These are phyloP conservation scores for Bubo bubo DNA, from an alignment of 2,113 vertebrate genomes.

Conservation along the genomic window DNA sequence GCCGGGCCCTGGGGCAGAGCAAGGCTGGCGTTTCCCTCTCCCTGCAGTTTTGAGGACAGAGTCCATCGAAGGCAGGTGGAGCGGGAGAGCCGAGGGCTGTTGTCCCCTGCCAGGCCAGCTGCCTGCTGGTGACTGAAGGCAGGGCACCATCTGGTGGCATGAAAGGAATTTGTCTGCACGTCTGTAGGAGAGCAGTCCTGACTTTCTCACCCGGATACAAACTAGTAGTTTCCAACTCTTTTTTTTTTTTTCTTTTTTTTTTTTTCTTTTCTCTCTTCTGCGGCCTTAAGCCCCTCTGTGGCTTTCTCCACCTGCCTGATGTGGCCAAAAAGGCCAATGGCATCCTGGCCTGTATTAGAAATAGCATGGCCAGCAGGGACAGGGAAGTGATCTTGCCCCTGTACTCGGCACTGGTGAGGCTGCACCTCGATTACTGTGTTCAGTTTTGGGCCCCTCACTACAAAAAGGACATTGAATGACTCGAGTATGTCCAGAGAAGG, in stretches of 20 bases:
- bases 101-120: neutral
- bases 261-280: fast-evolving
- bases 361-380: no score
- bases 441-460: no score
- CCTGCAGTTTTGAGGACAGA: neutral
- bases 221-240: neutral
- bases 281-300: neutral
- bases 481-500: no score
- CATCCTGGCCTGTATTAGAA: no score
- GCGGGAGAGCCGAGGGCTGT: fast-evolving
- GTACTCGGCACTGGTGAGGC: no score
- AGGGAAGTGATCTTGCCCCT: no score
- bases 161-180: neutral
- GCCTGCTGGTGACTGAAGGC: neutral
- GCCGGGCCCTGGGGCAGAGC: neutral
- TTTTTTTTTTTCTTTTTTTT: fast-evolving
- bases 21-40: neutral
- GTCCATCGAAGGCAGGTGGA: neutral
- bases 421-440: no score
- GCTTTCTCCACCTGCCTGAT: neutral
- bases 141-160: slow-evolving; percentile 47
- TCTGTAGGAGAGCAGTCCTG: neutral
- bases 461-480: no score
- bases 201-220: neutral
- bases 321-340: no score